Evolutionary conservation across 2,113 vertebrate species (phyloP).

Genomic region (Hippopotamus amphibius): DNA sequence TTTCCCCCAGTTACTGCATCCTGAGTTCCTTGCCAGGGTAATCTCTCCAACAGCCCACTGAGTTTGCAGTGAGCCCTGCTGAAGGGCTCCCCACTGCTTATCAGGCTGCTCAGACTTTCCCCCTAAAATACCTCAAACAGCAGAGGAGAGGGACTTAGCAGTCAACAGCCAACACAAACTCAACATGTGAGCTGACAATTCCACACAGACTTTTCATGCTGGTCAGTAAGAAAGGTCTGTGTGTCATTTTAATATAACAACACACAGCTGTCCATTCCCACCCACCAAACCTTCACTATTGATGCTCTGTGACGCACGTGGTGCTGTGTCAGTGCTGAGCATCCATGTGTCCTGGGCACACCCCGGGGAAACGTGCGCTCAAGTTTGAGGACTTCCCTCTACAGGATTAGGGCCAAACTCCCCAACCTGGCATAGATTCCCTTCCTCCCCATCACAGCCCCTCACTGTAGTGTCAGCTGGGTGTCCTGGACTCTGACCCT

Average conservation of each 20-base stretch:
- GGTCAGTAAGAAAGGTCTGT: background rate
- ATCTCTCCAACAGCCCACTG: background rate
- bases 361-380: fast-evolving
- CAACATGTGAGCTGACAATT: background rate
- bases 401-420: background rate
- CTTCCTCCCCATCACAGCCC: background rate
- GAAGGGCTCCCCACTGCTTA: background rate
- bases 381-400: background rate
- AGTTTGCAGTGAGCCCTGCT: fast-evolving
- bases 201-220: background rate
- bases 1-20: background rate
- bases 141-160: background rate
- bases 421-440: background rate
- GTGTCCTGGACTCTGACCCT: background rate
- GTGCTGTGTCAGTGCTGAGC: fast-evolving
- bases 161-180: background rate
- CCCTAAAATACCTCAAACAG: background rate
- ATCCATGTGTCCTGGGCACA: background rate
- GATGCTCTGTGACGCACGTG: background rate
- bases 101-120: background rate
- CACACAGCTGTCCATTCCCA: background rate
- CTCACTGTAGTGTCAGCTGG: fast-evolving
- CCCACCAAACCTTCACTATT: background rate
- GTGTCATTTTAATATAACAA: background rate
- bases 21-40: background rate